Evolutionary conservation across 2,888 invertebrate species (phyloP).

Genomic region (Lissonota sp.): DNA sequence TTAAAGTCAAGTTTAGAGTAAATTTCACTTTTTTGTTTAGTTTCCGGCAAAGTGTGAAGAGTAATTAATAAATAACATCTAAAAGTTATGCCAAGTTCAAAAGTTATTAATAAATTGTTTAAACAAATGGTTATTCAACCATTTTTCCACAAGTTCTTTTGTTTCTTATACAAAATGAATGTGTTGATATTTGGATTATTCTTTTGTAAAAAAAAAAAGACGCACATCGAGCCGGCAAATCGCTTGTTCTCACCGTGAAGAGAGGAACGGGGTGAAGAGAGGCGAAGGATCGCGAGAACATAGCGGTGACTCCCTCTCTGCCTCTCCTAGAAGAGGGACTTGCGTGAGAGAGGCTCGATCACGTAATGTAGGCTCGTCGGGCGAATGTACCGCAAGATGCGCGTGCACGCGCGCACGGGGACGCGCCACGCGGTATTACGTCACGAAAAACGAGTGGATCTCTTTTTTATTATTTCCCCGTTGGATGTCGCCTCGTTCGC

Average conservation of each 20-base stretch:
- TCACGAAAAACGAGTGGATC: constrained; percentile 72
- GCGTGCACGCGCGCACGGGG: not conserved
- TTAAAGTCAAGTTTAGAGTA: too few relatives aligned
- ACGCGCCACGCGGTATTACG: constrained; percentile 76
- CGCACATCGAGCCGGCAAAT: not conserved
- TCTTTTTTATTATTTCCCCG: constrained; percentile 40
- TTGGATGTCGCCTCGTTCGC: constrained; percentile 34
- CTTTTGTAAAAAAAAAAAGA: not conserved
- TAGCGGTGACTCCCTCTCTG: constrained; percentile 41
- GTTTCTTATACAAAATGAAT: not conserved
- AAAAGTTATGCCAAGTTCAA: too few relatives aligned
- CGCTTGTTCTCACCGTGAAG: not conserved
- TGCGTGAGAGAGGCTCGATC: constrained; percentile 68
- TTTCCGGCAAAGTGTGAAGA: too few relatives aligned
- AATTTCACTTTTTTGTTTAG: too few relatives aligned
- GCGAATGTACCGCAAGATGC: constrained; percentile 80
- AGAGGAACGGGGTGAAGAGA: constrained; percentile 16
- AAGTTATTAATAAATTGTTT: too few relatives aligned
- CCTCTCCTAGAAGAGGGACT: constrained; percentile 44
- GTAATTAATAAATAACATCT: too few relatives aligned
- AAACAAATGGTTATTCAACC: too few relatives aligned
- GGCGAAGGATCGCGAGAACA: constrained; percentile 25
- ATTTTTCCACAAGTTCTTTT: too few relatives aligned
- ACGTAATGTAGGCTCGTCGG: constrained; percentile 83
- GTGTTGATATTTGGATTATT: not conserved